Base-by-base conservation (phyloP, 1,140 invertebrate species). In the Papilio machaon region DNA sequence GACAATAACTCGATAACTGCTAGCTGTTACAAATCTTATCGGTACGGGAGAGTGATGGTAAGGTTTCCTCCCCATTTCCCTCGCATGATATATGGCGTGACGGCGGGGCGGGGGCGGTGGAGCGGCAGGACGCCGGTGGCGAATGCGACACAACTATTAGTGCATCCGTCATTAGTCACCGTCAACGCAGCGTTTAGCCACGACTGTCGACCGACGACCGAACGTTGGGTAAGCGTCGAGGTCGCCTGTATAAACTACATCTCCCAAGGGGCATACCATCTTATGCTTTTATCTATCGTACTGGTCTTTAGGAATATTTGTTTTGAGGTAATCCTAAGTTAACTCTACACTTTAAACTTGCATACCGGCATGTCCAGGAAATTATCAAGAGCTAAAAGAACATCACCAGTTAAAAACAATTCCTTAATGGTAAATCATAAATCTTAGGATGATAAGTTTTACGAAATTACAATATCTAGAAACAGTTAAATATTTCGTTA, bases 131-230 rank as follows among this genome's bases (percentile, higher is more conserved):
- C 74, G 78, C 83, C 85, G 84, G 84, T 83, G 86, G 87, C 86
- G 87, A 87, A 84, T 88, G 90, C 88, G 91, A 91, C 92, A 91
- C 91, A 88, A 94, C 93, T 94, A 94, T 94, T 94, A 94, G 92
- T 94, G 93, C 93, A 94, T 94, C 90, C 81, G 90, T 94, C 93
- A 94, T 94, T 94, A 94, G 91, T 94, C 91, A 87, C 86, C 90
- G 92, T 94, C 92, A 93, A 82, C 83, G 85, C 88, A 90, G 87
- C 90, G 88, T 89, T 93, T 92, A 92, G 88, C 88, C 83, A 86
- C 82, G 52, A 81, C 75, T 81, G 82, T 85, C 83, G 82, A 81
- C 84, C 82, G 80, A 67, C 82, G 64, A 67, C 64, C 64, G 30
- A 67, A 9, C 60, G 60, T 19, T 64, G 64, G 11, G 64, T 23